phyloP scores from a whole-genome alignment of 2,113 vertebrate species.

The Planiliza haematocheilus region DNA sequence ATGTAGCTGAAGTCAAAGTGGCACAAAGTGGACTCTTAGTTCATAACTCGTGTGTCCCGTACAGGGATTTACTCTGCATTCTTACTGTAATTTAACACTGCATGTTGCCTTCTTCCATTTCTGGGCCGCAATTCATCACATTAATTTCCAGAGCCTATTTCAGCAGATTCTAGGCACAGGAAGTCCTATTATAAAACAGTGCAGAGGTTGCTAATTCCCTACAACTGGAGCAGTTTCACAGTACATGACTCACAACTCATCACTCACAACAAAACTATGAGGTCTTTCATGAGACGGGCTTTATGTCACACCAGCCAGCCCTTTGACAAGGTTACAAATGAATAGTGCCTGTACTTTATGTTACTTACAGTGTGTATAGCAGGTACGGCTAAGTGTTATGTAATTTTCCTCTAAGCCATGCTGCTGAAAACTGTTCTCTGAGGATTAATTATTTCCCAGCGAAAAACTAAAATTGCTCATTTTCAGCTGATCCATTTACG shows the following conservation, averaged over 20 bases:
- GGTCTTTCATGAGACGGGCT: not conserved
- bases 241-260: not conserved
- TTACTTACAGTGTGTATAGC: not conserved
- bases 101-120: not conserved
- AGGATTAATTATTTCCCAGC: not conserved
- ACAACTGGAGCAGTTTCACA: not conserved
- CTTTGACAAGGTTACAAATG: not conserved
- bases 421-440: not conserved
- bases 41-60: conserved; percentile 11
- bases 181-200: not conserved
- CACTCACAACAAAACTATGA: not conserved
- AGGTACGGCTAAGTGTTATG: not conserved
- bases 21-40: not conserved
- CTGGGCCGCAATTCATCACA: not conserved
- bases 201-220: not conserved
- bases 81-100: not conserved
- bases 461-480: not conserved
- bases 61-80: not conserved
- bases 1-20: not conserved
- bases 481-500: not conserved
- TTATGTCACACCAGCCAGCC: not conserved
- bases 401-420: not conserved
- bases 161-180: not conserved
- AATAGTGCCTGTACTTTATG: not conserved
- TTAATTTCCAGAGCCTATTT: not conserved